Evolutionary conservation across 2,113 vertebrate species (phyloP), one percentile per base, ranked within the genome.

Genomic region (Spea multiplicata): DNA sequence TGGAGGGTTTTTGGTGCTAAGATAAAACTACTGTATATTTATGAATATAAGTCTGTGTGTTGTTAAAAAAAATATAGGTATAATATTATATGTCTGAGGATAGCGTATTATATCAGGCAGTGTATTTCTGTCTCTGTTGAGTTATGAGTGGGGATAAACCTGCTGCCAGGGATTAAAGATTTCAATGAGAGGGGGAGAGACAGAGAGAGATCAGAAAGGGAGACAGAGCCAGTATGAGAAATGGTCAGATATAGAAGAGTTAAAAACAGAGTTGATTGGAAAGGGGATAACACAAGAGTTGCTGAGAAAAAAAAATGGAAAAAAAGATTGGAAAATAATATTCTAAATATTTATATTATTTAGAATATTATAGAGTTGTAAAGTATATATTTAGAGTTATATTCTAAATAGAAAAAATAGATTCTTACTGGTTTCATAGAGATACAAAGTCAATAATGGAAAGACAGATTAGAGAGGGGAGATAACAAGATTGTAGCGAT

Each of bases 131-230:
- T 52, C 47, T 72, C 8, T 66, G 66, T 17, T 44, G 14, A 70
- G 67, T 78, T 78, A 78, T 66, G 69, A 50, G 67, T 57, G 49
- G 65, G 14, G 76, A 65, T 78, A 78, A 72, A 78, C 44, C 76
- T 78, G 65, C 65, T 76, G 74, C 64, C 70, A 72, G 69, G 76
- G 76, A 78, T 78, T 78, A 78, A 78, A 78, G 69, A 78, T 78
- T 72, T 78, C 69, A 71, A 46, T 72, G 59, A 78, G 76, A 71
- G 76, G 65, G 62, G 49, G 44, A 69, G 53, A 30, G 61, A 16
- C 17, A 65, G 75, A n/a, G 73, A 74, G 73, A 57, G 74, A 69
- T 64, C 16, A 44, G 76, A 14, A 44, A 55, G 55, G 44, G 30
- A 59, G 55, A 47, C 6, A 72, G 0, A 47, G 17, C n/a, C 53